Percentiles rank a stretch among this genome's conserved stretches.
Evolutionary conservation across 2,113 vertebrate species (phyloP).

Genomic region (Phaethornis superciliosus): DNA sequence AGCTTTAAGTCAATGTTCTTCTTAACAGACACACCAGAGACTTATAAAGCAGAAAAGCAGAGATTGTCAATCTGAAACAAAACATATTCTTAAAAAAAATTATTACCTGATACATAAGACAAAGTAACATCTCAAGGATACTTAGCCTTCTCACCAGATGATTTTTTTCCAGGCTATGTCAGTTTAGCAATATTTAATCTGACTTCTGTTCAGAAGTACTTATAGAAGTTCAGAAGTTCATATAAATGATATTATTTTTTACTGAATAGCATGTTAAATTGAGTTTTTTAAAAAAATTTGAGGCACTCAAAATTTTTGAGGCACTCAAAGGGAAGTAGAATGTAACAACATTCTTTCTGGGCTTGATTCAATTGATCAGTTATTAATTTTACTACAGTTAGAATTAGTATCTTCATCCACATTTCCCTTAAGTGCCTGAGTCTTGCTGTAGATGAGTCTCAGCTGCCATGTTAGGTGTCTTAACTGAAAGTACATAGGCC

Average conservation of each 20-base stretch:
- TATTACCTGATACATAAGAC: conserved; percentile 28
- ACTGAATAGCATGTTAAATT: neutral
- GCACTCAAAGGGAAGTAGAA: neutral
- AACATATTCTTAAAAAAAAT: conserved; percentile 29
- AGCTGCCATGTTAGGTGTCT: neutral
- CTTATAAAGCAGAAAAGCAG: conserved; percentile 36
- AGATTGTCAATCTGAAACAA: conserved; percentile 34
- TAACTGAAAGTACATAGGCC: neutral
- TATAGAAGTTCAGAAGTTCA: no score
- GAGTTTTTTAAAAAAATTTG: neutral
- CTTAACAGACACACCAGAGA: conserved; percentile 20
- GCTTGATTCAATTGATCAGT: neutral
- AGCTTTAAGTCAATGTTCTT: neutral
- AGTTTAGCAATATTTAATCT: neutral
- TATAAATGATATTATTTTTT: neutral
- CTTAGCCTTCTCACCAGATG: neutral
- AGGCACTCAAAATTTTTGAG: neutral
- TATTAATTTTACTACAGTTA: neutral
- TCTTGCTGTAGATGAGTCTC: neutral
- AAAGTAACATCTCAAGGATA: conserved; percentile 32
- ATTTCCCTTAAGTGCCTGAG: neutral
- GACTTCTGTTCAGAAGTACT: conserved; percentile 18
- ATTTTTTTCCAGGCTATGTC: conserved; percentile 42
- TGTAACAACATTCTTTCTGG: neutral
- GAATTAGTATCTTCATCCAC: neutral